phyloP scores from a whole-genome alignment of 2,797 vertebrate genomes.

The Enoplosus armatus region DNA sequence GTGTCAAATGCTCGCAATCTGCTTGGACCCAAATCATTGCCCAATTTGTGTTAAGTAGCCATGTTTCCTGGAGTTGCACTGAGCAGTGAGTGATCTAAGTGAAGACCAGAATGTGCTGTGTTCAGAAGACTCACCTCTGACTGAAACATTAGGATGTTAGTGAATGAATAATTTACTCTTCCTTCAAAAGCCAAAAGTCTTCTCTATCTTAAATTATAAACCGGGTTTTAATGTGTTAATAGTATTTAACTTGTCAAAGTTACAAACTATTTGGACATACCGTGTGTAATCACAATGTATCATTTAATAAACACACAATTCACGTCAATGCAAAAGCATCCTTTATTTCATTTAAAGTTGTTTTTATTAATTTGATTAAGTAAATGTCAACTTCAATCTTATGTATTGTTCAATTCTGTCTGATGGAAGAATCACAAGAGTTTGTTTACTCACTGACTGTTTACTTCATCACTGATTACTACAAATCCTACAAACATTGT shows the following conservation, averaged over 20 bases:
- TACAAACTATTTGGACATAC: neutral
- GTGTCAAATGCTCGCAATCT: no score
- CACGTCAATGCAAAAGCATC: neutral
- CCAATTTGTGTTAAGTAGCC: no score
- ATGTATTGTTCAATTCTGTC: no score
- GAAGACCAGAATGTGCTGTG: neutral
- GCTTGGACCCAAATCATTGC: no score
- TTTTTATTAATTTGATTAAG: no score
- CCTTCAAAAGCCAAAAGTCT: slow-evolving; percentile 5
- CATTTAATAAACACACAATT: neutral
- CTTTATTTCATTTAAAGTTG: no score
- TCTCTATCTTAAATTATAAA: neutral
- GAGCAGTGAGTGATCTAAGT: neutral
- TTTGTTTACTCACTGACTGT: no score
- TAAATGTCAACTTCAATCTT: no score
- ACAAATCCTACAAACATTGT: no score
- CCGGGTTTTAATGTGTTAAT: neutral
- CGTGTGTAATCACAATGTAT: neutral
- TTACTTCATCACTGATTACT: no score
- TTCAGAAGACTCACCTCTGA: no score
- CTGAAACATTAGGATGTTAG: neutral
- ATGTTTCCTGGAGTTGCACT: neutral
- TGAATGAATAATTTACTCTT: neutral
- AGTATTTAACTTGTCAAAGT: neutral
- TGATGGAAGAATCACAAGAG: no score